Evolutionary conservation across 1,140 invertebrate genomes (phyloP).

Genomic region (Lysiphlebus fabarum): DNA sequence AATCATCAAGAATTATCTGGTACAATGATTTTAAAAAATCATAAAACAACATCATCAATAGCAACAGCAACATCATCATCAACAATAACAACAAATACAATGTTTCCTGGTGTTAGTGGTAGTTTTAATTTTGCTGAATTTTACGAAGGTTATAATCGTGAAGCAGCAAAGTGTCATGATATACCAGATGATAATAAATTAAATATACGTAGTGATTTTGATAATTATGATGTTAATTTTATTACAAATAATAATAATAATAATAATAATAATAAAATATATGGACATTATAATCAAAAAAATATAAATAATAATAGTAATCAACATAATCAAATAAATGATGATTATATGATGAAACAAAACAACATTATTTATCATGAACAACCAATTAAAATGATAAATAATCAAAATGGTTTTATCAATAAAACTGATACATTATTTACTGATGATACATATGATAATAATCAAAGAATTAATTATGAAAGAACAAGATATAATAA

Average conservation of each 20-base stretch:
- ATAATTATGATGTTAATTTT: not conserved
- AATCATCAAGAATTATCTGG: conserved; percentile 37
- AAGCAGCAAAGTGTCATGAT: conserved; percentile 22
- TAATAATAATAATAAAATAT: not conserved
- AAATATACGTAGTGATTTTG: conserved; percentile 18
- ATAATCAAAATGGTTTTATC: not conserved
- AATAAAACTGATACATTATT: conserved; percentile 6
- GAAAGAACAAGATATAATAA: conserved; percentile 13
- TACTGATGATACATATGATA: not conserved
- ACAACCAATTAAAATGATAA: not conserved
- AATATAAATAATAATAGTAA: not conserved
- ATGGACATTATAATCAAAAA: conserved; percentile 16
- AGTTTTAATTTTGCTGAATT: conserved; percentile 43
- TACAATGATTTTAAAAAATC: conserved; percentile 26
- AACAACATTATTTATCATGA: not conserved
- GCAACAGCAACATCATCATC: not conserved
- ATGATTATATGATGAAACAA: conserved; percentile 2
- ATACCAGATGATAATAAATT: conserved; percentile 18
- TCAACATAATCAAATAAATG: not conserved
- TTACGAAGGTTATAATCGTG: conserved; percentile 45
- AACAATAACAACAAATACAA: not conserved
- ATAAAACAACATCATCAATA: not conserved
- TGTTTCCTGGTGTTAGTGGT: not conserved
- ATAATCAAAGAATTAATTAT: not conserved
- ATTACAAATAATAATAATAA: not conserved